Conservation (phyloP, 2,113 vertebrate species). For the Campylomormyrus tamandua region DNA sequence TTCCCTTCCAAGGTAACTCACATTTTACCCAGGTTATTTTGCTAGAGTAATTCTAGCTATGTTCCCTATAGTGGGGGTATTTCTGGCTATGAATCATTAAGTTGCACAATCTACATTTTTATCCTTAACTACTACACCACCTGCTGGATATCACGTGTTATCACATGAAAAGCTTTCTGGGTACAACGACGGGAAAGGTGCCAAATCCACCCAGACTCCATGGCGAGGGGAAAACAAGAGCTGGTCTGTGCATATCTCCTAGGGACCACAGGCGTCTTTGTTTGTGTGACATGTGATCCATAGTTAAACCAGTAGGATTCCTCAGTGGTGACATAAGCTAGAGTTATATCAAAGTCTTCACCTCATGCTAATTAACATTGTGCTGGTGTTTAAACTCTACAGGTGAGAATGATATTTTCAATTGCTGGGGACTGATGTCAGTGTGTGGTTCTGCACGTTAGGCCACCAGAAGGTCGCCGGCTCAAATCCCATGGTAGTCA, state of each 20-base stretch:
- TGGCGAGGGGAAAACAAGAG: not conserved
- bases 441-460: not conserved
- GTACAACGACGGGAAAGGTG: not conserved
- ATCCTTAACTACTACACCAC: not conserved
- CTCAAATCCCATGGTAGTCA: not conserved
- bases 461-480: not conserved
- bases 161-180: not conserved
- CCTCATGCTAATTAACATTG: not conserved
- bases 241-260: not conserved
- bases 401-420: not conserved
- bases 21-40: not conserved
- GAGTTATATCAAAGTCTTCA: not conserved
- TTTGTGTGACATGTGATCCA: not conserved
- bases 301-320: not conserved
- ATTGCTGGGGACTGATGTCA: not conserved
- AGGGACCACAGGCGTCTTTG: not conserved
- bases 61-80: not conserved
- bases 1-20: not conserved
- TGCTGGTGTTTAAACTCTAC: not conserved
- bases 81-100: not conserved
- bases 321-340: not conserved
- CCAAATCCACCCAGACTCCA: not conserved
- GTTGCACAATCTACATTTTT: not conserved
- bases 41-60: not conserved
- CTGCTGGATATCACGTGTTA: not conserved